A percentile compares a stretch with the other conserved stretches of the same genome.
Conservation (phyloP, 2,888 invertebrate species). For the Lasioglossum villosulum region DNA sequence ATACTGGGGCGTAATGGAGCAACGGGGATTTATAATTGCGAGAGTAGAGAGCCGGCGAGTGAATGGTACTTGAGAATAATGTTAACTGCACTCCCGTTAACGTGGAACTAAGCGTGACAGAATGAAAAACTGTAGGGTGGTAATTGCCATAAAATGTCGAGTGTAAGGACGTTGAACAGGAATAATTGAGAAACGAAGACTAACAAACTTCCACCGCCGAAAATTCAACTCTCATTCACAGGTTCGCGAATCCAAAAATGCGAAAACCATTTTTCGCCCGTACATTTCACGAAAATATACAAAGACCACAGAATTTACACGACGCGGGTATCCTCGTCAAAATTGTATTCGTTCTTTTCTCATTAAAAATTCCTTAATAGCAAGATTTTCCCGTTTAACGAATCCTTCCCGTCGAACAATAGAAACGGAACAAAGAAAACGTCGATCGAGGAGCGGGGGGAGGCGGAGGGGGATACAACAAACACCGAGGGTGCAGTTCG, state of each 20-base stretch:
- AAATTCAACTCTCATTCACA: not conserved
- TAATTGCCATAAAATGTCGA: constrained; percentile 26
- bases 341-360: not conserved
- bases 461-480: not conserved
- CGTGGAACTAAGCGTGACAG: constrained; percentile 9
- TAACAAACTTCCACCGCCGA: not conserved
- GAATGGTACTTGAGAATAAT: constrained; percentile 30
- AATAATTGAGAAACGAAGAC: constrained; percentile 4
- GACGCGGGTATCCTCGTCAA: not conserved
- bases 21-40: constrained; percentile 6
- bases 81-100: constrained; percentile 16
- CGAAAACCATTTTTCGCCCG: not conserved
- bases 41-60: constrained; percentile 10
- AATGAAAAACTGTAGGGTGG: constrained; percentile 9
- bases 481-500: not conserved
- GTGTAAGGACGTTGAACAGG: constrained; percentile 2
- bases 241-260: not conserved
- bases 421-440: not conserved
- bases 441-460: not conserved
- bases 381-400: not conserved
- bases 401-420: not conserved
- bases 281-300: not conserved
- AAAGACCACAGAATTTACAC: not conserved
- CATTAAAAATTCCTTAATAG: not conserved
- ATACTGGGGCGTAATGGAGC: not conserved